A percentile compares a stretch with the other conserved stretches of the same genome.
Conservation (phyloP, 2,113 vertebrate genomes). For the Vanacampus margaritifer region DNA sequence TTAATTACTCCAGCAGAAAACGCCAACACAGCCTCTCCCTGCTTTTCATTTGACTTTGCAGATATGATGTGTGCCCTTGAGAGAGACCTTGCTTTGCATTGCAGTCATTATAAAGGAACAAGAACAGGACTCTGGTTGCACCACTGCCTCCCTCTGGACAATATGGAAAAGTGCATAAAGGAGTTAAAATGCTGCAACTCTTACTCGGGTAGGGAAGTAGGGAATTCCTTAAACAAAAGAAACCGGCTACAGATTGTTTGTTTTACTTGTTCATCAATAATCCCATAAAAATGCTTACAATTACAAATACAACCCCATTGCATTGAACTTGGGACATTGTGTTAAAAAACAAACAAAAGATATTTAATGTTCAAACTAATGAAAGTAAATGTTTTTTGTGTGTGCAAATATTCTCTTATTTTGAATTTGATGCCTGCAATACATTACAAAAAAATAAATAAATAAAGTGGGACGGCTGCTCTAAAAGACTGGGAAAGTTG, state of each 20-base stretch:
- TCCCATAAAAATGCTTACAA: conserved; percentile 3
- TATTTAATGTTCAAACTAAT: no score
- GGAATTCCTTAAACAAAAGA: conserved; percentile 12
- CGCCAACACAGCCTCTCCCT: conserved; percentile 38
- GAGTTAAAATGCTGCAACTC: not conserved
- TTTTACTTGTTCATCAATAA: not conserved
- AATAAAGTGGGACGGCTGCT: no score
- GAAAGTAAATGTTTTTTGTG: no score
- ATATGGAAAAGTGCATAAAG: conserved; percentile 18
- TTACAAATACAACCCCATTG: not conserved
- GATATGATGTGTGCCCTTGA: conserved; percentile 72
- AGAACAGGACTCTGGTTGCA: conserved; percentile 23
- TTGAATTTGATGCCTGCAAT: not conserved
- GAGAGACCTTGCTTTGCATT: conserved; percentile 65
- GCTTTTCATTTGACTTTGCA: conserved; percentile 69
- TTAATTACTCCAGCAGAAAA: conserved; percentile 17
- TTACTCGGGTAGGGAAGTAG: not conserved
- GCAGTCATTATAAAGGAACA: conserved; percentile 45
- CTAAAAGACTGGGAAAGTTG: no score
- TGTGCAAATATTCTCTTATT: no score
- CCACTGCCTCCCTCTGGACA: conserved; percentile 47
- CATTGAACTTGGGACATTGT: no score
- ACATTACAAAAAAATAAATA: not conserved
- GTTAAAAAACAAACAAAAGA: no score
- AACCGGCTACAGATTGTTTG: not conserved